Evolutionary conservation across 1,140 invertebrate genomes (phyloP), one percentile per base, ranked within the genome.

Genomic region (Drosophila murphyi): DNA sequence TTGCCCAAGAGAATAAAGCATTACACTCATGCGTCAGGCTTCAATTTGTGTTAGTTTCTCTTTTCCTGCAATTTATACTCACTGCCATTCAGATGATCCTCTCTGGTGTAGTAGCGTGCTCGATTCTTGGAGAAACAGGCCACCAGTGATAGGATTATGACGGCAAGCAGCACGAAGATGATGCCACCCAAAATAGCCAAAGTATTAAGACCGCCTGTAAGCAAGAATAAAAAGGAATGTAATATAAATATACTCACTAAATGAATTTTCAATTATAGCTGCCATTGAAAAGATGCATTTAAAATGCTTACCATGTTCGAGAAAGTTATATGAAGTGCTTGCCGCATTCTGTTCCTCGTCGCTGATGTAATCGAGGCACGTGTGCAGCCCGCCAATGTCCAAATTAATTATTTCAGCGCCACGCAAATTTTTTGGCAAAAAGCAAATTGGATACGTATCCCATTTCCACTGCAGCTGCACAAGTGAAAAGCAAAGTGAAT

Each of bases 21-120:
- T 71, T 76, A 47, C 56, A 41, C 28, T 35, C 5, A 37, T 12
- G 5, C 56, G 39, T 68, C 35, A 32, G 31, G 31, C n/a, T 59
- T 62, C 47, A 54, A 32, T 60, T 45, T 47, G 31, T 20, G 20
- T 10, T 34, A 43, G 34, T 50, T 60, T 7, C 8, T 10, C 60
- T 37, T 41, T 10, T 31, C 20, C 20, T 20, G 20, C 20, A 20
- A 20, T 20, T n/a, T 20, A n/a, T 76, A 87, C 87, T 87, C 69
- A 88, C 85, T 89, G 70, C 88, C 86, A 78, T 76, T 83, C 39
- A 94, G 82, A 79, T 95, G 94, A 77, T 95, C 95, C 92, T 96
- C 95, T 95, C 95, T 82, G 94, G 94, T 32, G 94, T 96, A 92
- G 95, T 96, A 92, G 95, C 96, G 75, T 34, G 95, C 95, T 1